Evolutionary conservation across 2,113 vertebrate species (phyloP).

Genomic region (Plecotus auritus): DNA sequence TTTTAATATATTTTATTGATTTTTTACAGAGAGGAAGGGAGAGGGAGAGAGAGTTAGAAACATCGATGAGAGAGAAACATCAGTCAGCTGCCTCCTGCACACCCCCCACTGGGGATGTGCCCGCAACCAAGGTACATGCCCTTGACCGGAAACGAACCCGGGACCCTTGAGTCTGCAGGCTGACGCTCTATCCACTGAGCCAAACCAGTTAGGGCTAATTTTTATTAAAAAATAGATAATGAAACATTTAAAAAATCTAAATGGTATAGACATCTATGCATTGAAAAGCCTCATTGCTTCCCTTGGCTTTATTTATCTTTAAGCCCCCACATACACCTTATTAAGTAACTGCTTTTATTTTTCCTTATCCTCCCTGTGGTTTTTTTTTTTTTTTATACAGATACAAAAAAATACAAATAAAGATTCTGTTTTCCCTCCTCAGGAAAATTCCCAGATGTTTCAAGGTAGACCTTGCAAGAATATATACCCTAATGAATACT

Average conservation of each 20-base stretch:
- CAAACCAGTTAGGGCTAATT: too few relatives aligned
- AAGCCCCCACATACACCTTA: background rate
- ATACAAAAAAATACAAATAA: constrained; percentile 38
- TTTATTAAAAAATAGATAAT: background rate
- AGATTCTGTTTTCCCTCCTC: constrained; percentile 31
- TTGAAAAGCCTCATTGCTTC: constrained; percentile 27
- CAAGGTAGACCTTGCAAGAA: constrained; percentile 91
- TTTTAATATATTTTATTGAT: too few relatives aligned
- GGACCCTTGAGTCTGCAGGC: too few relatives aligned
- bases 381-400: constrained; percentile 14
- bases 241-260: background rate
- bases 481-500: constrained; percentile 88
- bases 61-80: too few relatives aligned
- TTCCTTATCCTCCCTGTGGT: background rate
- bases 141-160: too few relatives aligned
- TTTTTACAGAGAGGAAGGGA: too few relatives aligned
- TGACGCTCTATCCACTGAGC: too few relatives aligned
- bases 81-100: too few relatives aligned
- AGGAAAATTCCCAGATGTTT: constrained; percentile 94
- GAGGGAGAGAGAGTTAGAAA: too few relatives aligned
- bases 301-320: background rate
- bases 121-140: too few relatives aligned
- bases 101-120: too few relatives aligned
- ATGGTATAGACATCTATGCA: background rate
- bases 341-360: background rate